Evolutionary conservation across 1,140 invertebrate genomes (phyloP), one percentile per base, ranked within the genome.

Genomic region (Linepithema humile): DNA sequence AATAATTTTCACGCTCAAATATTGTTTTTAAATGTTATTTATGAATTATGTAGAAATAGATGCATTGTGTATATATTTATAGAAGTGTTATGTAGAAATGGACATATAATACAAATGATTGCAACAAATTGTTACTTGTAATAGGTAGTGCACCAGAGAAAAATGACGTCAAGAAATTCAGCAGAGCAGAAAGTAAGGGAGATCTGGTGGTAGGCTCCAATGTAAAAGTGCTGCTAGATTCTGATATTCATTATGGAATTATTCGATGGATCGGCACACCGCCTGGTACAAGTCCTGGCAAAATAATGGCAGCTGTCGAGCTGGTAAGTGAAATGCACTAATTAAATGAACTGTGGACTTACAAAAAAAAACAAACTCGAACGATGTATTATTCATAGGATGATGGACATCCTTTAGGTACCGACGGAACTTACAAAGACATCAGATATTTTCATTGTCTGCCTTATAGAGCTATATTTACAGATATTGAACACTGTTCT

Each of bases 251-350:
- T 40, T 97, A 97, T 95, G 98, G 98, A 64, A 96, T 99, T 10
- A 97, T 99, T 83, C 96, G 97, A 91, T 99, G 98, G 98, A 97
- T 98, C 91, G 98, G 98, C 5, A 94, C 95, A 62, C 89, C 95
- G 0, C 89, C 93, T 10, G 94, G 93, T 65, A 84, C 88, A 65
- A 92, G 91, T 20, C 92, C 95, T 74, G 92, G 93, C 6, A 95
- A 95, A 93, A 93, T 94, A 86, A 96, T 96, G 92, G 97, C 97
- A 91, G 96, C 96, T 65, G 94, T 97, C 86, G 96, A 96, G 95
- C 95, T 97, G 95, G 96, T 96, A 92, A 93, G 89, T 89, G 29
- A n/a, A 65, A 74, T 32, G 12, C 32, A 20, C 15, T 40, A 48
- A 17, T 32, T 26, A 60, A 29, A 45, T 53, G 10, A 3, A 12